A percentile compares a stretch with the other conserved stretches of the same genome.
These are phyloP conservation scores for Drosophila falleni DNA, from an alignment of 2,888 invertebrate genomes.

Conservation along the genomic window DNA sequence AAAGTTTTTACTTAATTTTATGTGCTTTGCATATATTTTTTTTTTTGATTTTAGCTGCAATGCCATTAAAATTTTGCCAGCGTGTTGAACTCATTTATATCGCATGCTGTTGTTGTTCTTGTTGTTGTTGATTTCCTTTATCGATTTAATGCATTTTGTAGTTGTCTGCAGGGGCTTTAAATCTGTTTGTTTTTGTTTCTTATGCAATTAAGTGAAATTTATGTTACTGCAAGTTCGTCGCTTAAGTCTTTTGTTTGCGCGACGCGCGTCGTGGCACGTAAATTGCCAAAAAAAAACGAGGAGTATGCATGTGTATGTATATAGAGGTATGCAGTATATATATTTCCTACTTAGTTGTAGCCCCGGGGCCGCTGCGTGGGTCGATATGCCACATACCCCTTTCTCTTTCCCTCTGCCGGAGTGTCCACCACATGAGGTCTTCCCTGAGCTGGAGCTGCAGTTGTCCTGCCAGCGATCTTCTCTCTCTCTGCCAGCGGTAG, in stretches of 20 bases:
- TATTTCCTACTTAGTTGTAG: slow-evolving; percentile 70
- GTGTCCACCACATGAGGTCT: background rate
- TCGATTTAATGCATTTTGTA: slow-evolving; percentile 76
- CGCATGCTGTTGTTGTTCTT: slow-evolving; percentile 46
- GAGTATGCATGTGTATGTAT: slow-evolving; percentile 10
- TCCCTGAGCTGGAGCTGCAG: slow-evolving; percentile 26
- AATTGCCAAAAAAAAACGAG: slow-evolving; percentile 60
- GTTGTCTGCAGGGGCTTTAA: slow-evolving; percentile 49
- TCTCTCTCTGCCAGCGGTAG: slow-evolving; percentile 45
- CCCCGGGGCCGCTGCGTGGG: slow-evolving; percentile 58
- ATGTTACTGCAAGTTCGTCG: slow-evolving; percentile 77
- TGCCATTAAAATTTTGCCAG: slow-evolving; percentile 72
- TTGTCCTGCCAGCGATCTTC: slow-evolving; percentile 60
- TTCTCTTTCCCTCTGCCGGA: background rate
- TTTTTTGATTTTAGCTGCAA: slow-evolving; percentile 11
- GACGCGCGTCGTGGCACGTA: slow-evolving; percentile 71
- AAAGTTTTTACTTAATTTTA: slow-evolving; percentile 66
- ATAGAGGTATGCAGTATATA: slow-evolving; percentile 3
- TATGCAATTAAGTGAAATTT: slow-evolving; percentile 79
- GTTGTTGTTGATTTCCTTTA: slow-evolving; percentile 36
- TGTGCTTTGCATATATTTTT: slow-evolving; percentile 72
- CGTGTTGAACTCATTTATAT: slow-evolving; percentile 79
- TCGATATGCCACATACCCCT: slow-evolving; percentile 37
- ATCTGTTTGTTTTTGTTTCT: slow-evolving; percentile 46
- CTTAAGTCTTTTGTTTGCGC: slow-evolving; percentile 77